Evolutionary conservation across 1,140 invertebrate genomes (phyloP), one percentile per base, ranked within the genome.

Genomic region (Aphidius gifuensis): DNA sequence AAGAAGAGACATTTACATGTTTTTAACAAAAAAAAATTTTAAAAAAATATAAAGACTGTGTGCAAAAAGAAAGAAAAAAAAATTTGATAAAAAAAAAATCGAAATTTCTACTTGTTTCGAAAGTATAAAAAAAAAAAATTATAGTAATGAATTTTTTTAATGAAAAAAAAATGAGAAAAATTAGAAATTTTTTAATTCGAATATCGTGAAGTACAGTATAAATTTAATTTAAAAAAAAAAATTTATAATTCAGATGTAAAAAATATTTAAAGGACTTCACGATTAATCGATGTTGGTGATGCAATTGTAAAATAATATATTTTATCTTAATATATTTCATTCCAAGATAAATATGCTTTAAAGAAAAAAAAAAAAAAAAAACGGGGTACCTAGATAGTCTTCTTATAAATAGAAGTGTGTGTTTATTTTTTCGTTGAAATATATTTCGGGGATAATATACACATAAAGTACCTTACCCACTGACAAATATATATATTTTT

Each of bases 311-410:
- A 47, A 69, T 54, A 23, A 74, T 73, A 75, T 77, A 78, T 76
- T 79, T 78, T 79, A 79, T 71, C 69, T 74, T 79, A 78, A 77
- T 79, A 78, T 77, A 80, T 79, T 78, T 40, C 78, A 78, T 80
- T 80, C 76, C 76, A 79, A 72, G 71, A 65, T 44, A 38, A 58
- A 71, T 68, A 78, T 77, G 76, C 76, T 79, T 79, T 77, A 78
- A 76, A n/a, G n/a, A 69, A 55, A 9, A 53, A 38, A 53, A 55
- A 55, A 9, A 53, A 38, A 53, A 55, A 8, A 38, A 5, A 55
- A 55, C 53, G 73, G 71, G 74, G 71, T 74, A 77, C 72, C 68
- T 74, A 23, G 23, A 23, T 23, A 57, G 50, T 69, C 69, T 55
- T 64, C 65, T 69, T 71, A 71, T 63, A 74, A 60, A n/a, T n/a